These are phyloP conservation scores for Pseudochaenichthys georgianus DNA, from an alignment of 2,797 vertebrate species.

Conservation along the genomic window DNA sequence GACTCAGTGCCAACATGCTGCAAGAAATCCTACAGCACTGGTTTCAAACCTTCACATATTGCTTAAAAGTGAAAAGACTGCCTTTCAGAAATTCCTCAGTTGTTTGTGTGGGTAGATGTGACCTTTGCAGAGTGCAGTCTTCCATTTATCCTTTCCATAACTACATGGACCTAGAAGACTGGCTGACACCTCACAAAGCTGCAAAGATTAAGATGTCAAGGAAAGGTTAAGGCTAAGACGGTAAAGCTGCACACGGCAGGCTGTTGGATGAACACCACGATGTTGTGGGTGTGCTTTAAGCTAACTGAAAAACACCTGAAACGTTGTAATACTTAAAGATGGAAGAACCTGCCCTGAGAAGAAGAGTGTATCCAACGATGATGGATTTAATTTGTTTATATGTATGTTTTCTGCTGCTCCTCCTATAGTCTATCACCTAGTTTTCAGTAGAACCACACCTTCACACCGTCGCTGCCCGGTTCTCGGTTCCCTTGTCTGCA, in stretches of 20 bases:
- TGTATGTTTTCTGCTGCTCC: conserved; percentile 2
- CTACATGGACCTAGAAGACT: conserved; percentile 52
- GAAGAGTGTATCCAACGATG: background rate
- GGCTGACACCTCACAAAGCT: conserved; percentile 67
- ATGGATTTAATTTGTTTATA: conserved; percentile 16
- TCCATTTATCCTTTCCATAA: conserved; percentile 59
- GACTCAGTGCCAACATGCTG: background rate
- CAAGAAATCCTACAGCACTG: background rate
- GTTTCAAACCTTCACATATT: conserved; percentile 20
- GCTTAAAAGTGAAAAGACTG: conserved; percentile 17
- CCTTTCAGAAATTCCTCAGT: conserved; percentile 44
- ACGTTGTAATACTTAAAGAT: conserved; percentile 19
- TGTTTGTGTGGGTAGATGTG: conserved; percentile 57
- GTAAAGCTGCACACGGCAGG: conserved; percentile 59
- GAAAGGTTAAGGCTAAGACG: conserved; percentile 76
- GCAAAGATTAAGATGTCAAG: conserved; percentile 79
- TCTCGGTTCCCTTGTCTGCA: conserved; percentile 62
- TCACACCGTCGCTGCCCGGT: conserved; percentile 44
- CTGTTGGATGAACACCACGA: conserved; percentile 7
- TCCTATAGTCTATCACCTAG: conserved; percentile 24
- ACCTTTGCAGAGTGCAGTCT: conserved; percentile 63
- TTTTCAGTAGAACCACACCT: conserved; percentile 48
- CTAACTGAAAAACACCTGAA: conserved; percentile 31
- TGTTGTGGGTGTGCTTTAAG: conserved; percentile 30
- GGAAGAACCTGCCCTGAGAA: conserved; percentile 2